Base-by-base conservation (phyloP, 1,140 invertebrate species). In the Cydia pomonella region DNA sequence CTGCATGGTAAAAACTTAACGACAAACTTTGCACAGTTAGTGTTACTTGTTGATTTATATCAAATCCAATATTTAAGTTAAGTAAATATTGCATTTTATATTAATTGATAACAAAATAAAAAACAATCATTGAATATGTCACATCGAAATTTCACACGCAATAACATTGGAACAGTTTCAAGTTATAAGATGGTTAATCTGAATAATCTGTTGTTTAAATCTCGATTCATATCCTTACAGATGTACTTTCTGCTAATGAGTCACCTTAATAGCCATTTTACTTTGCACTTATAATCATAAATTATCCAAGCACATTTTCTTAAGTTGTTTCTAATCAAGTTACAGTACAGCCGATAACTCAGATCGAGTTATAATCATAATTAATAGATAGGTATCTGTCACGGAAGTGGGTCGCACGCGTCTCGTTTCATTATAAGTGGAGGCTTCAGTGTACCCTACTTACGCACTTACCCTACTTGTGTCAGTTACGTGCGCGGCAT, bases 361-460 rank as follows among this genome's bases (percentile, higher is more conserved):
- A 41, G 41, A 75, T 75, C 73, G 27, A 29, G 80, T 80, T 79
- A 79, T 82, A 72, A 77, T 79, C 76, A 69, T 76, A 74, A 80
- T 79, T 78, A 79, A 63, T 53, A 50, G 79, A 80, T 79, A 76
- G 73, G 59, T 29, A 75, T 76, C 73, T 50, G 62, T 33, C 50
- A 44, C 53, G 72, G 29, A 80, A 72, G 69, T 75, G 63, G 75
- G 44, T 27, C 64, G 74, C 79, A 77, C 77, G 76, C 80, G 79
- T 80, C 79, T 77, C 75, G 69, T 73, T 74, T 64, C 77, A 64
- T 77, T 77, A 77, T 77, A 69, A 72, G 73, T 33, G 64, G 64
- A 33, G 13, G 29, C 64, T 38, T 69, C 53, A 59, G 53, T 59
- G 53, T 69, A 69, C 64, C 64, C 73, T 41, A 63, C 53, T 25